These are phyloP conservation scores for Nettapus auritus DNA, from an alignment of 2,113 vertebrate species.

Conservation along the genomic window DNA sequence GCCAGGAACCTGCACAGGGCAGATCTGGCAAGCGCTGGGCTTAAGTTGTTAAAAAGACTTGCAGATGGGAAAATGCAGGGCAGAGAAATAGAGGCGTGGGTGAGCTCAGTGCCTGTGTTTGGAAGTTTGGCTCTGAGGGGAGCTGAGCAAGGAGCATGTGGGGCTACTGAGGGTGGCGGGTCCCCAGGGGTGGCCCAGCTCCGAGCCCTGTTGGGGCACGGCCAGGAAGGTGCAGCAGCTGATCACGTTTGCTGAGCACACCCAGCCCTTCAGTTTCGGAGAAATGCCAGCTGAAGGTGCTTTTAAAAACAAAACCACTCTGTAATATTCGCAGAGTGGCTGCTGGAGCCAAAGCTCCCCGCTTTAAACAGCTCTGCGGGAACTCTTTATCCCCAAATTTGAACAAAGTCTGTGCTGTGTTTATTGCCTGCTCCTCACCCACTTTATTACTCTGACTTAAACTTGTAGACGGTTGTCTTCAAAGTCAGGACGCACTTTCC, in stretches of 20 bases:
- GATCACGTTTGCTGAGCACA: neutral
- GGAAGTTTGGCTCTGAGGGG: neutral
- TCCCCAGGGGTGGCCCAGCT: neutral
- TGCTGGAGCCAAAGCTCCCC: neutral
- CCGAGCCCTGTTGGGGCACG: neutral
- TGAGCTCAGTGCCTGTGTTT: neutral
- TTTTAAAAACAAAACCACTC: constrained; percentile 2
- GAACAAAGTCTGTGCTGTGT: neutral
- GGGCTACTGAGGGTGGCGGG: accelerated
- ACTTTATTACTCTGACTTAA: constrained; percentile 2
- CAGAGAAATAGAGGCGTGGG: neutral
- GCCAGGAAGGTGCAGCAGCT: neutral
- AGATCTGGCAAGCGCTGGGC: neutral
- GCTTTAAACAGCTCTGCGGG: neutral
- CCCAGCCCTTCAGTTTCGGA: constrained; percentile 10
- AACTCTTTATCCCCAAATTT: neutral
- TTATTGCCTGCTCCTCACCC: neutral
- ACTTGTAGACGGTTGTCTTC: neutral
- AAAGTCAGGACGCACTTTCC: constrained; percentile 7
- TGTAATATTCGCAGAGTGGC: neutral
- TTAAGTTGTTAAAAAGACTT: neutral
- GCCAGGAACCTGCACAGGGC: neutral
- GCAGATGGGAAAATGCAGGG: neutral
- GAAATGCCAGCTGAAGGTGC: neutral
- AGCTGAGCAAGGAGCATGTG: neutral